A percentile compares a stretch with the other conserved stretches of the same genome.
These are phyloP conservation scores for Eumaeus atala DNA, from an alignment of 1,140 invertebrate species.

Conservation along the genomic window DNA sequence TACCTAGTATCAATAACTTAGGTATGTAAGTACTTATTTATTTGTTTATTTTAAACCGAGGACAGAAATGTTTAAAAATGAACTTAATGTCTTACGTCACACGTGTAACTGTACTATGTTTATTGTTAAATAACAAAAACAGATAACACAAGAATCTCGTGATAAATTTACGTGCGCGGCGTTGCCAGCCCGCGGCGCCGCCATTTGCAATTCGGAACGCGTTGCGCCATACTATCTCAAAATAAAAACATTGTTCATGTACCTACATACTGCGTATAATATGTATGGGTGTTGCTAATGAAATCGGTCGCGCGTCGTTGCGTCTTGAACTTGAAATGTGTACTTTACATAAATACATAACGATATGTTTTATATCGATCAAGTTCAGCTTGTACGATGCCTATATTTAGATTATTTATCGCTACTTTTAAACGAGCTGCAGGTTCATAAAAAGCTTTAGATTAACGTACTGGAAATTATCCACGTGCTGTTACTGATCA, in stretches of 20 bases:
- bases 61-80: too few species aligned
- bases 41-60: too few species aligned
- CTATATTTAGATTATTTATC: too few species aligned
- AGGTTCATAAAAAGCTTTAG: too few species aligned
- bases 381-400: too few species aligned
- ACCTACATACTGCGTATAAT: constrained; percentile 13
- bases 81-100: background rate
- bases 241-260: constrained; percentile 19
- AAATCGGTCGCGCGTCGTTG: constrained; percentile 15
- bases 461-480: too few species aligned
- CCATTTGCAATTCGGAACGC: constrained; percentile 18
- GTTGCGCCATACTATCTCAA: constrained; percentile 19
- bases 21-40: too few species aligned
- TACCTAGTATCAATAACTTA: too few species aligned
- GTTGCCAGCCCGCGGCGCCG: constrained; percentile 45
- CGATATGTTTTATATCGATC: constrained; percentile 6
- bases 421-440: too few species aligned
- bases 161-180: constrained; percentile 33
- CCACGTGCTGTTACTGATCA: too few species aligned
- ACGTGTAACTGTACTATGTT: constrained; percentile 7
- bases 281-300: constrained; percentile 12
- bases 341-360: constrained; percentile 5
- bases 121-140: constrained; percentile 13
- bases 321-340: constrained; percentile 15
- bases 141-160: constrained; percentile 14